Percentiles rank a stretch among this genome's conserved stretches.
Evolutionary conservation across 2,797 vertebrate genomes (phyloP).

Genomic region (Acrossocheilus fasciatus): DNA sequence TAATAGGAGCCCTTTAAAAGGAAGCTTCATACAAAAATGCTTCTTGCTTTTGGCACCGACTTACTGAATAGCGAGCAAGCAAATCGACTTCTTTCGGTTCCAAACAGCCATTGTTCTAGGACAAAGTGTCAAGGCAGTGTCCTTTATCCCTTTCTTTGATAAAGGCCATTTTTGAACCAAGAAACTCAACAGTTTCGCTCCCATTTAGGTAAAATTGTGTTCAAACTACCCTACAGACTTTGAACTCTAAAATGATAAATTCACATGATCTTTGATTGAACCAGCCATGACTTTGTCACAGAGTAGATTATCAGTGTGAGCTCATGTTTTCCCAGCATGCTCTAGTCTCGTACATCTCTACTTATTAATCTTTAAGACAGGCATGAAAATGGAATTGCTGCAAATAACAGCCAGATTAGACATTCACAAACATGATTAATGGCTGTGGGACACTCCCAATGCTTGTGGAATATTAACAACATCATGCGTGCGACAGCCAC

Average conservation of each 20-base stretch:
- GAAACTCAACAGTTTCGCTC: not conserved
- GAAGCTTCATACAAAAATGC: not conserved
- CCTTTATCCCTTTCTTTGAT: not conserved
- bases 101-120: not conserved
- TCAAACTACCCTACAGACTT: not conserved
- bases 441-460: slow-evolving; percentile 72
- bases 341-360: slow-evolving; percentile 58
- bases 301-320: slow-evolving; percentile 18
- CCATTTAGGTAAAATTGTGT: not conserved
- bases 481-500: slow-evolving; percentile 45
- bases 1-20: not conserved
- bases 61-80: not conserved
- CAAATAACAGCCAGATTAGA: slow-evolving; percentile 84
- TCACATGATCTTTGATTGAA: slow-evolving; percentile 12
- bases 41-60: not conserved
- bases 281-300: slow-evolving; percentile 21
- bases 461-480: slow-evolving; percentile 80
- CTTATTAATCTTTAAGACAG: slow-evolving; percentile 85
- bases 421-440: slow-evolving; percentile 86
- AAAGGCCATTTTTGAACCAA: not conserved
- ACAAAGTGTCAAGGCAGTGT: not conserved
- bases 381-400: slow-evolving; percentile 80
- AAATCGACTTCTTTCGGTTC: not conserved
- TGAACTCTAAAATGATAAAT: not conserved
- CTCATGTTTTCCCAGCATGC: slow-evolving; percentile 39